Percentiles rank a stretch among this genome's conserved stretches.
Conservation (phyloP, 2,888 invertebrate genomes). For the Troides helena region DNA sequence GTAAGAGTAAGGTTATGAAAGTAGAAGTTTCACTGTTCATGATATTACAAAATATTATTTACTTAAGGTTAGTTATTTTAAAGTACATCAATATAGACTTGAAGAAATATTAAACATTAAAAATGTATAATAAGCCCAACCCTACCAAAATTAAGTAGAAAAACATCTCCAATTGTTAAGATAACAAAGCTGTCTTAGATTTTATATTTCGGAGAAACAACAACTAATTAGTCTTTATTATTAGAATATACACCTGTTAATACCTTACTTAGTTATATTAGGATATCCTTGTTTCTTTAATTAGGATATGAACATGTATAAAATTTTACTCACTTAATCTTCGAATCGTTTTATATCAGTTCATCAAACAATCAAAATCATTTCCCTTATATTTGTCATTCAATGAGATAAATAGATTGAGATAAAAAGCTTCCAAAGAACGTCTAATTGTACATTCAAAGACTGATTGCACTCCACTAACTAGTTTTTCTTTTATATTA, state of each 20-base stretch:
- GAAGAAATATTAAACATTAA: not conserved
- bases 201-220: not conserved
- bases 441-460: not conserved
- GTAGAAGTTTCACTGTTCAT: not conserved
- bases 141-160: not conserved
- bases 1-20: conserved; percentile 1
- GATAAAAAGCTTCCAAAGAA: not conserved
- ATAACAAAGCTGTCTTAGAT: not conserved
- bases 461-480: not conserved
- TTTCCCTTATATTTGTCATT: not conserved
- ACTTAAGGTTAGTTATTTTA: not conserved
- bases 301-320: not conserved
- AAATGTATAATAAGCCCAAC: not conserved
- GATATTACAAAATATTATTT: not conserved
- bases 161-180: not conserved
- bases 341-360: not conserved
- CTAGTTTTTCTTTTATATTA: not conserved
- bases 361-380: not conserved
- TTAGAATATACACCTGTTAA: not conserved
- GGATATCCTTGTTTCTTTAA: not conserved
- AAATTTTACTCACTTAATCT: not conserved
- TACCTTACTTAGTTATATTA: no score
- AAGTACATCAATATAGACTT: not conserved
- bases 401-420: no score
- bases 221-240: not conserved